Conservation (phyloP, 2,113 vertebrate genomes). For the Brienomyrus longianalis region DNA sequence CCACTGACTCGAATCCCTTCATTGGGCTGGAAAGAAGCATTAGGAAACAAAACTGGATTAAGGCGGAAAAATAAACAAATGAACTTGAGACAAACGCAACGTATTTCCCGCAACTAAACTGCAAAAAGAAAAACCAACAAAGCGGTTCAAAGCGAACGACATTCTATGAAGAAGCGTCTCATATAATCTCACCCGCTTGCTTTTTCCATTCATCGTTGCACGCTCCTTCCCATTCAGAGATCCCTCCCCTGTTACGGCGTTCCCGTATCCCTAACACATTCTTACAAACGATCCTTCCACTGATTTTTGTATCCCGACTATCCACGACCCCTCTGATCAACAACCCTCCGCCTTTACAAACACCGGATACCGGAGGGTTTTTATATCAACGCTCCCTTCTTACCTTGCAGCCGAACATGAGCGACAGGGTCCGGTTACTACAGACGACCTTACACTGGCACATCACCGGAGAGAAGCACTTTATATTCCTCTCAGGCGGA, state of each 20-base stretch:
- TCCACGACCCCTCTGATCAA: background rate
- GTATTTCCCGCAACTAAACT: background rate
- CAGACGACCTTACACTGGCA: conserved; percentile 77
- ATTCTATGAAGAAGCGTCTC: background rate
- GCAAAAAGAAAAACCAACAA: background rate
- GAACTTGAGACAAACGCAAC: background rate
- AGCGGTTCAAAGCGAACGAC: background rate
- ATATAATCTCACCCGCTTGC: background rate
- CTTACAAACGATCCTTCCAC: background rate
- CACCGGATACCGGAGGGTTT: conserved; percentile 2
- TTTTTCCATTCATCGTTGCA: conserved; percentile 5
- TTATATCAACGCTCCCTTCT: conserved; percentile 12
- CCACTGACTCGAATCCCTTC: background rate
- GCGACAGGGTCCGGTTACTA: conserved; percentile 72
- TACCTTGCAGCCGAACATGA: conserved; percentile 80
- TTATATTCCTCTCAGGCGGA: conserved; percentile 62
- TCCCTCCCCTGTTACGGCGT: background rate
- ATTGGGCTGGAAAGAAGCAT: background rate
- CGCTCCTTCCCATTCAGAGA: conserved; percentile 4
- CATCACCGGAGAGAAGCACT: conserved; percentile 74
- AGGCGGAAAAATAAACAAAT: background rate
- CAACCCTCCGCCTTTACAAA: background rate
- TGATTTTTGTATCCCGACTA: background rate
- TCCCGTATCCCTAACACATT: background rate
- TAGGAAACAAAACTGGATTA: background rate